A percentile compares a stretch with the other conserved stretches of the same genome.
Conservation (phyloP, 2,113 vertebrate genomes). For the Spea bombifrons region DNA sequence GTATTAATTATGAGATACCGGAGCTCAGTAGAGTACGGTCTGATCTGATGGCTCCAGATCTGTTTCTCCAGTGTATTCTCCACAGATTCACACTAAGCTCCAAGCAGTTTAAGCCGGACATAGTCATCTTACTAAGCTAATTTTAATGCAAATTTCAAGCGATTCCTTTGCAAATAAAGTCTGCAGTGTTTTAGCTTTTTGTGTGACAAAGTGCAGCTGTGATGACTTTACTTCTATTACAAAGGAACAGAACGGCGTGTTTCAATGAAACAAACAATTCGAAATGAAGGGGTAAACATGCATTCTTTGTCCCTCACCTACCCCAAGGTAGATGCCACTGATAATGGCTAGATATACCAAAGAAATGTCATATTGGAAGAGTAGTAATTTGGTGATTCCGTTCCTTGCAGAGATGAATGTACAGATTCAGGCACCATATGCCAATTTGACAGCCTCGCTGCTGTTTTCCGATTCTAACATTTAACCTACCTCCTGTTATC, state of each 20-base stretch:
- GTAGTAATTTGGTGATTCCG: too few species aligned
- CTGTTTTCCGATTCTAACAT: too few species aligned
- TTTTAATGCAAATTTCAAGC: conserved; percentile 44
- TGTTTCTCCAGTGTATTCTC: conserved; percentile 29
- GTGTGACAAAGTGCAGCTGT: conserved; percentile 1
- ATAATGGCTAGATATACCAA: too few species aligned
- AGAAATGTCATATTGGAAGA: too few species aligned
- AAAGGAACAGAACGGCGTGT: too few species aligned
- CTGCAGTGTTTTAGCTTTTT: conserved; percentile 1
- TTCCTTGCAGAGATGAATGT: too few species aligned
- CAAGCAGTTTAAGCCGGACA: conserved; percentile 41
- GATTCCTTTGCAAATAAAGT: conserved; percentile 26
- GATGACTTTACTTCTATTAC: neutral
- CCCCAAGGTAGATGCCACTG: too few species aligned
- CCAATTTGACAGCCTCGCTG: too few species aligned
- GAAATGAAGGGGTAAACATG: neutral
- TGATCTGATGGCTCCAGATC: conserved; percentile 19
- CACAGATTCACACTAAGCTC: conserved; percentile 29
- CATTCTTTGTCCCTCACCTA: neutral
- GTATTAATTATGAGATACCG: conserved; percentile 33
- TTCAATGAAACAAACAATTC: too few species aligned
- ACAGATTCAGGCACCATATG: too few species aligned
- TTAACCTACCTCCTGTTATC: too few species aligned
- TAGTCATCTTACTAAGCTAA: conserved; percentile 47
- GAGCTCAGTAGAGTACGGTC: conserved; percentile 18